These are phyloP conservation scores for Gasterosteus aculeatus DNA, from an alignment of 2,113 vertebrate genomes.

Conservation along the genomic window DNA sequence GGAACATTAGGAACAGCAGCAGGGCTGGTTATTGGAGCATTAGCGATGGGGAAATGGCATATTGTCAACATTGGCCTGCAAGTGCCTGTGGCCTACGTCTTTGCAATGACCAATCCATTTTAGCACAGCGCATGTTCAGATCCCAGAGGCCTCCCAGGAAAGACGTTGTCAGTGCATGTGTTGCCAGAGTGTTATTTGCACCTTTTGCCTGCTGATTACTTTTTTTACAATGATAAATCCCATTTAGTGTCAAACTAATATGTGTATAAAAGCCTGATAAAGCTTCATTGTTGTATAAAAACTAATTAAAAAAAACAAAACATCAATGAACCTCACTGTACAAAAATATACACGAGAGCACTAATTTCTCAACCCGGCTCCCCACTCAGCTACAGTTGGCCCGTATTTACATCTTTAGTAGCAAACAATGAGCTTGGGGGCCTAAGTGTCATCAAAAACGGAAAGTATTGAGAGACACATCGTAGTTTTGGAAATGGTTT, in stretches of 20 bases:
- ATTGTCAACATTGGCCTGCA: constrained; percentile 73
- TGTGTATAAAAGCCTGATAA: neutral
- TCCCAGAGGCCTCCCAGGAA: neutral
- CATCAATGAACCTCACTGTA: neutral
- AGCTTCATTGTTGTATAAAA: neutral
- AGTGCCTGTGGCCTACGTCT: constrained; percentile 69
- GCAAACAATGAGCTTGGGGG: neutral
- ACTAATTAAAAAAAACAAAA: neutral
- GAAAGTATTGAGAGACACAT: neutral
- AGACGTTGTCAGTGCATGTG: neutral
- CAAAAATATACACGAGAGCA: neutral
- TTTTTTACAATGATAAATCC: neutral
- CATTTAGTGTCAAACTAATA: neutral
- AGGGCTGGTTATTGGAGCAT: constrained; percentile 68
- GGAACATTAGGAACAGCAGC: constrained; percentile 60
- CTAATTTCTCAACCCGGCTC: neutral
- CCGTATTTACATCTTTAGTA: neutral
- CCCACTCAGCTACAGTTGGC: too few relatives aligned
- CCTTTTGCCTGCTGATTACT: neutral
- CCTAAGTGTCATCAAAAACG: neutral
- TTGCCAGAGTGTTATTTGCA: neutral
- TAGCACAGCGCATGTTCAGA: constrained; percentile 26
- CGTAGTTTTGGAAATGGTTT: neutral
- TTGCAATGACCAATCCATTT: constrained; percentile 70
- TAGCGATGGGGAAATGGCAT: constrained; percentile 65